Conservation (phyloP, 2,797 vertebrate genomes). For the Mormyrus proboscirostris region DNA sequence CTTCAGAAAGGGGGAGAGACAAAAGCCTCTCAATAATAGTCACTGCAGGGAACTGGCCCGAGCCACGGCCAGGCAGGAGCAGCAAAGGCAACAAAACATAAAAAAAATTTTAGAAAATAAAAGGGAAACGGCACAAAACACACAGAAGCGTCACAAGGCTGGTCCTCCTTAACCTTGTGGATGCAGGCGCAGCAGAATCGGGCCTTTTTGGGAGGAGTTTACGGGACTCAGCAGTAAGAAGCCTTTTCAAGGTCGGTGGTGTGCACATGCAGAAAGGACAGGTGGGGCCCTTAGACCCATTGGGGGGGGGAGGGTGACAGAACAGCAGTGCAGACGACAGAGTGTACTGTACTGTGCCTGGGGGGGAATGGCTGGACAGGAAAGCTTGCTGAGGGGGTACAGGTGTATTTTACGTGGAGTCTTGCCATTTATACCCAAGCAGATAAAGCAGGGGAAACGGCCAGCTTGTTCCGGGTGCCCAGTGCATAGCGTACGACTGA, state of each 20-base stretch:
- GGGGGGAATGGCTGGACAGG: background rate
- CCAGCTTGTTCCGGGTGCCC: background rate
- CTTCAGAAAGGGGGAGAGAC: too few relatives aligned
- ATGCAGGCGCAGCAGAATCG: background rate
- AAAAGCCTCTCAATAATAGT: background rate
- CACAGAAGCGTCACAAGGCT: background rate
- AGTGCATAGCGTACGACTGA: background rate
- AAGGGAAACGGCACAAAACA: background rate
- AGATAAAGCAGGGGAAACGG: background rate
- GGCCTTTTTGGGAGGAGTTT: background rate
- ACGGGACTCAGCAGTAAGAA: background rate
- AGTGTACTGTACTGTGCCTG: background rate
- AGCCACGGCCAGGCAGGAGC: background rate
- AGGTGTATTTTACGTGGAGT: background rate
- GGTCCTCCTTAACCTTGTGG: background rate
- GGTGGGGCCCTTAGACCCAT: background rate
- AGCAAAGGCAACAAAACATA: background rate
- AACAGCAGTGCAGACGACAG: background rate
- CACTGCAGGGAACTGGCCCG: background rate
- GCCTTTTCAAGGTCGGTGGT: background rate
- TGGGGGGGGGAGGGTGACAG: background rate
- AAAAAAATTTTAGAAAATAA: background rate
- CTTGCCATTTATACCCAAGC: background rate
- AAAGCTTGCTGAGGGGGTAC: background rate
- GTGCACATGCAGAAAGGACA: background rate